A percentile compares a stretch with the other conserved stretches of the same genome.
Evolutionary conservation across 2,888 invertebrate genomes (phyloP).

Genomic region (Chrysina gloriosa): DNA sequence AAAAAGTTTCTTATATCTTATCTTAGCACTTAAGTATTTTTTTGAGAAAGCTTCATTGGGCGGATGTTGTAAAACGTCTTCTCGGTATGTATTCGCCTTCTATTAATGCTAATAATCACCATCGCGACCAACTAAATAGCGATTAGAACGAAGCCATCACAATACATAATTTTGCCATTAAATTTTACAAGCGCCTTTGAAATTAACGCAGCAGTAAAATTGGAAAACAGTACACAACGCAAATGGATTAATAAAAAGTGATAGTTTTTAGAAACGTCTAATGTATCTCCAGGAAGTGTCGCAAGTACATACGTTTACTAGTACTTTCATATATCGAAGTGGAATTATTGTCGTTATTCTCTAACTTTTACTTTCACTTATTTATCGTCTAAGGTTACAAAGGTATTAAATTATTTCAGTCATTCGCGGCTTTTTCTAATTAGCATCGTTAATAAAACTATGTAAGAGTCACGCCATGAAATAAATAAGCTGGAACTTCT

Average conservation of each 20-base stretch:
- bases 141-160: background rate
- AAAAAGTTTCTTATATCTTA: background rate
- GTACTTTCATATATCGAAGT: slow-evolving; percentile 32
- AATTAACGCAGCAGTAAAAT: background rate
- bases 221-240: slow-evolving; percentile 1
- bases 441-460: background rate
- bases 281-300: slow-evolving; percentile 22
- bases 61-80: background rate
- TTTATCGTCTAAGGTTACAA: slow-evolving; percentile 18
- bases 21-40: background rate
- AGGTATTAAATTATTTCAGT: slow-evolving; percentile 13
- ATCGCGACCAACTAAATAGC: background rate
- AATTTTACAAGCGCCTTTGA: background rate
- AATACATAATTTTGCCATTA: slow-evolving; percentile 8
- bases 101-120: background rate
- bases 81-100: background rate
- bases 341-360: slow-evolving; percentile 27
- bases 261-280: slow-evolving; percentile 30
- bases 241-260: slow-evolving; percentile 20
- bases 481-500: too few species aligned
- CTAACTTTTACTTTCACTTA: slow-evolving; percentile 22
- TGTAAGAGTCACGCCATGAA: too few species aligned
- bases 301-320: background rate
- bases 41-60: background rate
- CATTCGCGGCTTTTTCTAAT: background rate